Conservation (phyloP, 2,113 vertebrate species). For the Gopherus evgoodei region DNA sequence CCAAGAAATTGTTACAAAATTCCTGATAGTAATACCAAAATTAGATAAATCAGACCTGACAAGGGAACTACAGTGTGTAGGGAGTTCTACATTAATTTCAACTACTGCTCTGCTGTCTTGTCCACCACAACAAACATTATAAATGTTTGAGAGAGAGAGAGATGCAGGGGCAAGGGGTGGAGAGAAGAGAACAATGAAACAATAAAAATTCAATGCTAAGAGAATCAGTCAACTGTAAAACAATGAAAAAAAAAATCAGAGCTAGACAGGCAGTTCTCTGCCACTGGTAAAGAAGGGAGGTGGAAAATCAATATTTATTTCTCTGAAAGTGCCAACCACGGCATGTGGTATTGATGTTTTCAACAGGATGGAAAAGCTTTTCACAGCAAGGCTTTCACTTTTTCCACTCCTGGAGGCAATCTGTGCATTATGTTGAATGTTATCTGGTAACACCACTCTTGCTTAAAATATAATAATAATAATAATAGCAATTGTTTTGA, state of each 20-base stretch:
- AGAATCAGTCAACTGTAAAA: conserved; percentile 60
- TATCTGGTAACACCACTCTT: neutral
- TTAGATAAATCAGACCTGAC: conserved; percentile 33
- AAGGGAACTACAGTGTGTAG: neutral
- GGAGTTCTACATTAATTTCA: conserved; percentile 49
- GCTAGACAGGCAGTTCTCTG: conserved; percentile 42
- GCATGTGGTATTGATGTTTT: conserved; percentile 74
- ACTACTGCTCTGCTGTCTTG: conserved; percentile 16
- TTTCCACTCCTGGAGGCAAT: conserved; percentile 35
- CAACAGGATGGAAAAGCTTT: conserved; percentile 59
- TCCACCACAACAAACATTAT: neutral
- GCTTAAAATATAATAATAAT: neutral
- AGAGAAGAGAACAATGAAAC: conserved; percentile 27
- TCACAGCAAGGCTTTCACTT: conserved; percentile 57
- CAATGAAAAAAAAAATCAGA: conserved; percentile 61
- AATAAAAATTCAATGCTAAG: conserved; percentile 60
- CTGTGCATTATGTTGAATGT: conserved; percentile 23
- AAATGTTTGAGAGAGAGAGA: neutral
- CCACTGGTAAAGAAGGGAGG: conserved; percentile 42
- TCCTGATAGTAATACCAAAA: conserved; percentile 45
- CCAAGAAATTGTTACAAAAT: conserved; percentile 21
- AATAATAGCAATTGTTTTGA: neutral
- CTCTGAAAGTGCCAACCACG: conserved; percentile 40
- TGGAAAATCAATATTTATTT: conserved; percentile 78
- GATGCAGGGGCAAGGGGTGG: neutral